Percentiles rank a stretch among this genome's conserved stretches.
phyloP scores from a whole-genome alignment of 53 echinoderm and acorn worm species.

The Echinarachnius parma region DNA sequence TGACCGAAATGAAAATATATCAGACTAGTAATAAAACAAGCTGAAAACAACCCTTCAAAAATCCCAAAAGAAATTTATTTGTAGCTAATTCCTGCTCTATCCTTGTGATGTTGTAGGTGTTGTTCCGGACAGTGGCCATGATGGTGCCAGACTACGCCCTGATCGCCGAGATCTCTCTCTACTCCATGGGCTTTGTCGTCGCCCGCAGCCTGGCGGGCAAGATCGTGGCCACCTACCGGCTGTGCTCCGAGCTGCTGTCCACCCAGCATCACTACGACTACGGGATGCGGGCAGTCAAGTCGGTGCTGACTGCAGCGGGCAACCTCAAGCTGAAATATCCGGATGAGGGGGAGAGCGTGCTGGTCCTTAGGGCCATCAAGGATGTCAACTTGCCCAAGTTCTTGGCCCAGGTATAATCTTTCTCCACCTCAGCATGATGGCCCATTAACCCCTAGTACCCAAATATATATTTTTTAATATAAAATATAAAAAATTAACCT shows the following conservation, averaged over 20 bases:
- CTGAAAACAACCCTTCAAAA: too few relatives aligned
- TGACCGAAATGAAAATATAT: too few relatives aligned
- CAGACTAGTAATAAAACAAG: too few relatives aligned
- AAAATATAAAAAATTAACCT: too few relatives aligned
- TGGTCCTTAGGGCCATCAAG: slow-evolving; percentile 94
- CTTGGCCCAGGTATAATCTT: slow-evolving; percentile 75
- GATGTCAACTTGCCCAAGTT: slow-evolving; percentile 98
- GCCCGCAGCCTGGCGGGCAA: slow-evolving; percentile 88
- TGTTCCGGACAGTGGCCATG: slow-evolving; percentile 99
- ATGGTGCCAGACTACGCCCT: slow-evolving; percentile 99
- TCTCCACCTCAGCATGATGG: background rate
- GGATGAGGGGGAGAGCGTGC: slow-evolving; percentile 76
- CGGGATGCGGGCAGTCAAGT: slow-evolving; percentile 99
- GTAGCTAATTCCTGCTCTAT: too few relatives aligned
- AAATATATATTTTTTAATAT: too few relatives aligned
- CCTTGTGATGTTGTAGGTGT: too few relatives aligned
- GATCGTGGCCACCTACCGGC: slow-evolving; percentile 94
- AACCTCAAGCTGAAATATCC: slow-evolving; percentile 92
- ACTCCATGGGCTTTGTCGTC: slow-evolving; percentile 97
- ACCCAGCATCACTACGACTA: slow-evolving; percentile 99
- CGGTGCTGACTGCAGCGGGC: slow-evolving; percentile 93
- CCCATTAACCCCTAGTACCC: background rate
- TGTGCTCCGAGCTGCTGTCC: slow-evolving; percentile 93
- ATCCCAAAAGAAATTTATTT: too few relatives aligned
- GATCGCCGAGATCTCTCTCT: slow-evolving; percentile 93